Conservation (phyloP, 2,888 invertebrate species). For the Cheilosia urbana region DNA sequence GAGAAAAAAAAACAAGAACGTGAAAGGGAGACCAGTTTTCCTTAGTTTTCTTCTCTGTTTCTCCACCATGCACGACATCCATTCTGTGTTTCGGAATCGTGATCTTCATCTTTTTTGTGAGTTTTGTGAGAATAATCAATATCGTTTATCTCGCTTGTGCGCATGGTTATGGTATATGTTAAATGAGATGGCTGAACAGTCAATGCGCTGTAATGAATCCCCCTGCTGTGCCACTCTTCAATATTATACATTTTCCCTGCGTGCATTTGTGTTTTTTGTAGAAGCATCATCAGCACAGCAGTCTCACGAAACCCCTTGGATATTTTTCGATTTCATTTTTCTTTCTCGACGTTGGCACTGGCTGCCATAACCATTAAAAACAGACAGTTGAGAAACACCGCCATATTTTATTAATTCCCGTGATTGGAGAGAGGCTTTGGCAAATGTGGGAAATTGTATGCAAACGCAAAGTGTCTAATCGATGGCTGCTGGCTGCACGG, state of each 20-base stretch:
- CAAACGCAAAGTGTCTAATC: constrained; percentile 44
- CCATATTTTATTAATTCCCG: constrained; percentile 68
- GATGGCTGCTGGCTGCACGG: constrained; percentile 14
- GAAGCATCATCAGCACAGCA: constrained; percentile 18
- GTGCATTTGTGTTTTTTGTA: constrained; percentile 23
- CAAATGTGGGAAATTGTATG: constrained; percentile 55
- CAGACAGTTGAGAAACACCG: constrained; percentile 42
- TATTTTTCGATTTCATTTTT: constrained; percentile 60
- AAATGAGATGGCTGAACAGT: constrained; percentile 53
- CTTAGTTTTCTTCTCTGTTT: constrained; percentile 55
- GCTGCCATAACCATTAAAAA: constrained; percentile 27
- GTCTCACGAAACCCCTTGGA: constrained; percentile 9
- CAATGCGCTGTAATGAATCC: constrained; percentile 36
- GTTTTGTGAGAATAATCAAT: constrained; percentile 63
- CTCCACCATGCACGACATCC: constrained; percentile 61
- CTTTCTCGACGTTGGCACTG: constrained; percentile 27
- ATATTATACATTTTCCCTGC: constrained; percentile 39
- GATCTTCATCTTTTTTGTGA: constrained; percentile 68
- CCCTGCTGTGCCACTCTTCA: constrained; percentile 46
- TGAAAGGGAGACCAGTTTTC: constrained; percentile 48
- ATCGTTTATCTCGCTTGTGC: constrained; percentile 55
- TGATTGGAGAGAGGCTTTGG: constrained; percentile 48
- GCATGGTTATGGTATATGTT: constrained; percentile 9
- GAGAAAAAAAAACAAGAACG: constrained; percentile 2
- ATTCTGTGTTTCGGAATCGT: constrained; percentile 37